Evolutionary conservation across 53 echinoderm and acorn worm genomes (phyloP), one percentile per base, ranked within the genome.

Genomic region (Luidia sarsii): DNA sequence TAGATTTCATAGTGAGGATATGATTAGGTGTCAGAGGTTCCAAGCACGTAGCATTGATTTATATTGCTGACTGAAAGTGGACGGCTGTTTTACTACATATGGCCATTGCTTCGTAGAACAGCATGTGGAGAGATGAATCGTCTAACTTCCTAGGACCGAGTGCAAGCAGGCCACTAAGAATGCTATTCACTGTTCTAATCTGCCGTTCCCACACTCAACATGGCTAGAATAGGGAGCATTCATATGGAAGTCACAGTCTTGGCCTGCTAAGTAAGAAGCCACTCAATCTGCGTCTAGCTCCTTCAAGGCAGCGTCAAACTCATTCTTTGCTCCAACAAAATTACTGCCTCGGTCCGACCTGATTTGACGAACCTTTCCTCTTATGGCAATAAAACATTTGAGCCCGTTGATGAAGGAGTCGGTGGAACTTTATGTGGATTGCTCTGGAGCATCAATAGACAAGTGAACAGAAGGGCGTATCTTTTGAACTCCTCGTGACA

Each of bases 191-290:
- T 16, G 74, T 72, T 14, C 82, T 73, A 74, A 85, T 89, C 15
- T 70, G 64, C 15, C 90, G 52, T 35, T 90, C 87, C 91, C 83
- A 90, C 6, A 87, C 87, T 20, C 90, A 21, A 72, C 55, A 28
- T 87, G 72, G 48, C 80, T 90, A 20, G 86, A 81, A 9, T 64
- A 30, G 8, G 88, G 88, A 4, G 50, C 41, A 51, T 87, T 87
- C 39, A 87, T 35, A 2, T 64, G 48, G 18, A 83, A 75, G 16
- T 85, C 75, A 49, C 82, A 82, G 13, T 82, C 53, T 24, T 37
- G 22, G 20, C 69, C 69, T 55, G 69, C 41, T 16, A 82, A 55
- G 33, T 68, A 54, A 0, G 41, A 14, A 13, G 69, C 56, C 20
- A 83, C 31, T 32, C 31, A 65, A 23, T 75, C 72, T 0, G 71